Evolutionary conservation across 2,113 vertebrate species (phyloP).

Genomic region (Tautogolabrus adspersus): DNA sequence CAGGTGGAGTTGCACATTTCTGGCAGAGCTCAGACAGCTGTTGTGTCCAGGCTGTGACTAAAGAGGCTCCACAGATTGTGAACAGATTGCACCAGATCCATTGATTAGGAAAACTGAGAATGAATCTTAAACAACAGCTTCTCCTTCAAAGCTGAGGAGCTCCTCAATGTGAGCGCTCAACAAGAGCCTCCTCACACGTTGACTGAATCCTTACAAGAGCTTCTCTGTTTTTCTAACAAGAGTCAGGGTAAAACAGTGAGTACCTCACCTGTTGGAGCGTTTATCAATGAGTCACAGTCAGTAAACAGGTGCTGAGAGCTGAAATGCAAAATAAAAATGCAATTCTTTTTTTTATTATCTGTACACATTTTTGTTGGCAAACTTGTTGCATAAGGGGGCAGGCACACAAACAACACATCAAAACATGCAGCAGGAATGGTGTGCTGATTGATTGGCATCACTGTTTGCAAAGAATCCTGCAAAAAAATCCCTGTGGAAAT

Average conservation of each 20-base stretch:
- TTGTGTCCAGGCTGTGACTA: conserved; percentile 3
- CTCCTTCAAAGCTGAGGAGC: conserved; percentile 27
- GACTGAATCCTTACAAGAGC: conserved; percentile 14
- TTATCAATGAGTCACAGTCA: background rate
- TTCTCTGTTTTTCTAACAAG: conserved; percentile 3
- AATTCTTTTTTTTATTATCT: background rate
- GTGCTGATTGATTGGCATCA: no score
- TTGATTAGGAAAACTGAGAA: background rate
- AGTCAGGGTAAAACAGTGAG: background rate
- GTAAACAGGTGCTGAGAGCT: background rate
- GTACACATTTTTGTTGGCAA: no score
- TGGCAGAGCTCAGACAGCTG: conserved; percentile 12
- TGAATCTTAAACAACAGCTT: conserved; percentile 15
- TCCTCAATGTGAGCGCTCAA: conserved; percentile 13
- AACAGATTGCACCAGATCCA: background rate
- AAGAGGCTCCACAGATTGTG: conserved; percentile 1
- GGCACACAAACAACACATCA: no score
- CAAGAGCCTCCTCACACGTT: conserved; percentile 15
- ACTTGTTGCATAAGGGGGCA: no score
- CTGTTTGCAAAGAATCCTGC: no score
- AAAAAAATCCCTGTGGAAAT: no score
- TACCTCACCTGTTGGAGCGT: conserved; percentile 13
- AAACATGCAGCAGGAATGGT: no score
- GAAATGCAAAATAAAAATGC: background rate
- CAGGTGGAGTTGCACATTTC: background rate